Conservation (phyloP, 2,113 vertebrate species). For the Rynchops niger region DNA sequence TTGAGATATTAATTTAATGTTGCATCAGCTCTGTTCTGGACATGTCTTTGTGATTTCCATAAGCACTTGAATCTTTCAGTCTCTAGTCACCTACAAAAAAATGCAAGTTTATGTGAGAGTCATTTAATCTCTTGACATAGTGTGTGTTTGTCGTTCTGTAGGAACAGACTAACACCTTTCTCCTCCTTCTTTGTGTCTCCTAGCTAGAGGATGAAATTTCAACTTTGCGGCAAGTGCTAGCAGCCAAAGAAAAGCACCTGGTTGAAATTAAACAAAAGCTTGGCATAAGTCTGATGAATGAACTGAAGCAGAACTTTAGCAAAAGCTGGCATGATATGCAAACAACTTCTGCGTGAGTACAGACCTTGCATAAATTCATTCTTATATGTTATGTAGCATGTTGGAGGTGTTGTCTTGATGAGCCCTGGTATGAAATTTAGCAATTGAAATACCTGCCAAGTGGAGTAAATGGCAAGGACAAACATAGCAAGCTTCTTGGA, state of each 20-base stretch:
- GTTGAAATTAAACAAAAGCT: constrained; percentile 92
- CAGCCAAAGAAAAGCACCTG: constrained; percentile 92
- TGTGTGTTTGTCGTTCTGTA: not conserved
- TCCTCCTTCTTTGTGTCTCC: not conserved
- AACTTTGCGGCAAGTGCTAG: constrained; percentile 90
- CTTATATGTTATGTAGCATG: not conserved
- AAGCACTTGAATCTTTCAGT: not conserved
- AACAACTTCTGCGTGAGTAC: constrained; percentile 91
- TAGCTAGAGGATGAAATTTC: constrained; percentile 95
- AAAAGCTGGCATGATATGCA: constrained; percentile 94
- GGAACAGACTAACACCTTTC: not conserved
- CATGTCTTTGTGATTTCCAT: not conserved
- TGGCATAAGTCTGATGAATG: constrained; percentile 87
- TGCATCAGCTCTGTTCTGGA: not conserved
- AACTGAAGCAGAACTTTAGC: constrained; percentile 91
- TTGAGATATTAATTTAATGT: not conserved
- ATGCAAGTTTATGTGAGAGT: not conserved
- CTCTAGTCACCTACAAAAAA: not conserved
- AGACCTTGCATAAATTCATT: not conserved
- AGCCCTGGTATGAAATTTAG: not conserved
- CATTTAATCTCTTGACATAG: not conserved
- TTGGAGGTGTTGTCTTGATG: not conserved
- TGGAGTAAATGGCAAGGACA: not conserved
- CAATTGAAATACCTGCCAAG: not conserved
- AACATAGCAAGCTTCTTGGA: not conserved